phyloP scores from a whole-genome alignment of 2,113 vertebrate species.

The Ammodytes marinus region DNA sequence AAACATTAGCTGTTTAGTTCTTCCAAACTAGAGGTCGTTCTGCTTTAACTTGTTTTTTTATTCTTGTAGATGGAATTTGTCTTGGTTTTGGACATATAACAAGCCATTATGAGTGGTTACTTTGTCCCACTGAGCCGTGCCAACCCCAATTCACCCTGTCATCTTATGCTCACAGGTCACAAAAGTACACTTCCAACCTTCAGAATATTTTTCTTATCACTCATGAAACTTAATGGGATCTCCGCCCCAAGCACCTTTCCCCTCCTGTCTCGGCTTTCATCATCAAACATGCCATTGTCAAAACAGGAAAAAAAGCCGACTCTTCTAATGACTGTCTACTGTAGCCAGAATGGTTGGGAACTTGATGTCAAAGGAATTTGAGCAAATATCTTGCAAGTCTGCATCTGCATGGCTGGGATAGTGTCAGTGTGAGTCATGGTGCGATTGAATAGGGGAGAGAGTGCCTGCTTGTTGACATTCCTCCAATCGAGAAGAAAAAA shows the following conservation, averaged over 20 bases:
- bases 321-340: slow-evolving; percentile 23
- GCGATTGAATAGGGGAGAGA: slow-evolving; percentile 61
- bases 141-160: slow-evolving; percentile 1
- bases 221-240: slow-evolving; percentile 44
- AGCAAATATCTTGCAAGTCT: slow-evolving; percentile 78
- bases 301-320: not conserved
- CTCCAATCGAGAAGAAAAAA: slow-evolving; percentile 38
- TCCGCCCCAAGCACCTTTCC: not conserved
- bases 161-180: slow-evolving; percentile 14
- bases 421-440: slow-evolving; percentile 68
- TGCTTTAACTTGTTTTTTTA: not conserved
- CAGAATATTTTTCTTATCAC: slow-evolving; percentile 32
- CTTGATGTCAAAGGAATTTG: slow-evolving; percentile 61
- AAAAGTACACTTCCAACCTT: slow-evolving; percentile 21
- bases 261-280: slow-evolving; percentile 40
- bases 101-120: not conserved
- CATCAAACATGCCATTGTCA: slow-evolving; percentile 34
- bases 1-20: not conserved
- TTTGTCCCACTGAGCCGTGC: not conserved
- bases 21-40: not conserved
- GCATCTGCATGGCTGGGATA: slow-evolving; percentile 76
- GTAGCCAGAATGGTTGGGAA: slow-evolving; percentile 14
- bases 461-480: slow-evolving; percentile 77
- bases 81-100: not conserved
- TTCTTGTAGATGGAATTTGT: not conserved